Percentiles rank a stretch among this genome's conserved stretches.
Evolutionary conservation across 2,888 invertebrate species (phyloP).

Genomic region (Onchidella celtica): DNA sequence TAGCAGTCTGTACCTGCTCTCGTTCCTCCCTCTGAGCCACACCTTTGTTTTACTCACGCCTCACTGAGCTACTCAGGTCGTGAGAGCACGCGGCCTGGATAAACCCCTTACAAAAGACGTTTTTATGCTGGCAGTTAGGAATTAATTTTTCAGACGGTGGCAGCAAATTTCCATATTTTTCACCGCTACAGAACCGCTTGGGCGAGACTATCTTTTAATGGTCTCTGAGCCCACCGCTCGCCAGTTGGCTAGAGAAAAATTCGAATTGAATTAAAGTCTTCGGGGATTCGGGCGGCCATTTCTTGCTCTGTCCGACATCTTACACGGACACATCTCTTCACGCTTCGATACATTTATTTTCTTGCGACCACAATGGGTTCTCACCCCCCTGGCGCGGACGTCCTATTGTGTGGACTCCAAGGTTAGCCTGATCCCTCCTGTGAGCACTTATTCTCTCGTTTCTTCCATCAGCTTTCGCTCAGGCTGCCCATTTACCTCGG

Average conservation of each 20-base stretch:
- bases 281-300: background rate
- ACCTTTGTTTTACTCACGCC: too few species aligned
- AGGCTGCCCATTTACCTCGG: background rate
- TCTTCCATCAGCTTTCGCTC: background rate
- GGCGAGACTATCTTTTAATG: slow-evolving; percentile 9
- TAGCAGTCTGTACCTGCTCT: too few species aligned
- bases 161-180: slow-evolving; percentile 1
- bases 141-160: slow-evolving; percentile 10
- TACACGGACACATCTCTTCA: background rate
- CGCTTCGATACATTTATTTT: background rate
- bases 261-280: slow-evolving; percentile 6
- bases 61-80: slow-evolving; percentile 10
- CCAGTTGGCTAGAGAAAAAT: background rate
- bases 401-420: background rate
- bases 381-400: background rate
- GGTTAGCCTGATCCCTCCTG: background rate
- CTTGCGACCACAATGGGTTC: background rate
- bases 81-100: background rate
- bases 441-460: background rate
- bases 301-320: background rate
- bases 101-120: background rate
- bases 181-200: background rate
- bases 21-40: too few species aligned
- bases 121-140: background rate
- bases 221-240: background rate